These are phyloP conservation scores for Limenitis camilla DNA, from an alignment of 2,888 invertebrate species.

Conservation along the genomic window DNA sequence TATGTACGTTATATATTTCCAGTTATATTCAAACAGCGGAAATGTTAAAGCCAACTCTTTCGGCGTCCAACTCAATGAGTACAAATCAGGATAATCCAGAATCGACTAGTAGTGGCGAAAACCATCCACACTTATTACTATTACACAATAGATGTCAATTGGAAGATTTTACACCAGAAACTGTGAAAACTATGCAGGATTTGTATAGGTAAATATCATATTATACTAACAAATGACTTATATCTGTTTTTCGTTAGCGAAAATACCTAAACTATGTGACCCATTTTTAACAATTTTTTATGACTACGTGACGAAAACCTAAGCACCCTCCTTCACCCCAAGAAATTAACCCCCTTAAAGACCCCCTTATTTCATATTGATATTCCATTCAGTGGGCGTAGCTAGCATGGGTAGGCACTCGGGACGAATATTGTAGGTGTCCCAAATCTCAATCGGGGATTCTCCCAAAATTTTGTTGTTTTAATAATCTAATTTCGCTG, in stretches of 20 bases:
- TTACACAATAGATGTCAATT: constrained; percentile 87
- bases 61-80: constrained; percentile 53
- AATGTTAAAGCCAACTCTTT: constrained; percentile 88
- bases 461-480: too few species aligned
- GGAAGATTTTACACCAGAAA: constrained; percentile 79
- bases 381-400: too few species aligned
- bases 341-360: too few species aligned
- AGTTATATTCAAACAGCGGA: constrained; percentile 89
- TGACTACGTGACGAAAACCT: too few species aligned
- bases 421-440: too few species aligned
- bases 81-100: constrained; percentile 46
- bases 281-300: too few species aligned
- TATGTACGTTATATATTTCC: constrained; percentile 29
- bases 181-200: constrained; percentile 76
- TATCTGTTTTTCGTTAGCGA: background rate
- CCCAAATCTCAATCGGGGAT: too few species aligned
- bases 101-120: constrained; percentile 75
- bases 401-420: too few species aligned
- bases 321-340: too few species aligned
- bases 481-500: too few species aligned
- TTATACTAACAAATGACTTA: background rate
- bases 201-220: constrained; percentile 61
- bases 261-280: too few species aligned
- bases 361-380: too few species aligned
- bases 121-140: constrained; percentile 87